Evolutionary conservation across 2,113 vertebrate genomes (phyloP), one percentile per base, ranked within the genome.

Genomic region (Acanthisitta chloris): DNA sequence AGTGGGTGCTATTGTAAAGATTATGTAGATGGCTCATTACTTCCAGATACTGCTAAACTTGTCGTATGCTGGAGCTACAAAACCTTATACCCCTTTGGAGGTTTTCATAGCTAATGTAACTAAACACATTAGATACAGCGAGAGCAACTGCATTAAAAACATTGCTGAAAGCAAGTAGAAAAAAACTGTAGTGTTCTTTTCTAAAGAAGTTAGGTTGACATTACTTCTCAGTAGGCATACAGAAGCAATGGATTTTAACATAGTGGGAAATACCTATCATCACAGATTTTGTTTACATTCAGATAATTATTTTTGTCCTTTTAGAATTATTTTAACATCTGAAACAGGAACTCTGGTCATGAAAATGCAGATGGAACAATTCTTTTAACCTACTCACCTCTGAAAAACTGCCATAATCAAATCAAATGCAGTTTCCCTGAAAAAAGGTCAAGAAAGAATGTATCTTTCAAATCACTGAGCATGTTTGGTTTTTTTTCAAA

Each of bases 91-190:
- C 43, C 48, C 81, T 94, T 77, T 83, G 94, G 76, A 65, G 71
- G 71, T 93, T 96, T 96, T 70, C 51, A 65, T 93, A 80, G 85
- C 66, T 95, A 66, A 65, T 92, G 66, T 94, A 95, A 96, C 92
- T 91, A 93, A 97, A 91, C 42, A 70, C 58, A 72, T 86, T 97
- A 92, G 79, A 43, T 66, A 81, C 3, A 95, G 58, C 40, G 88
- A 40, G 34, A 91, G 71, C 65, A 92, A 55, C 57, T 96, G 31
- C 20, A 62, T 91, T 95, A 83, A 94, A 91, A 96, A 34, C 43
- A 64, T 82, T 92, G 21, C 86, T 92, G 38, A 45, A 72, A 92
- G 81, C 15, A 45, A 90, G 61, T 42, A 92, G 88, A 64, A 92
- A 94, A 94, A 92, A 51, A 26, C 51, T 77, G 46, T 24, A 76